Percentiles rank a stretch among this genome's conserved stretches.
phyloP scores from a whole-genome alignment of 2,113 vertebrate species.

The Pseudonaja textilis region DNA sequence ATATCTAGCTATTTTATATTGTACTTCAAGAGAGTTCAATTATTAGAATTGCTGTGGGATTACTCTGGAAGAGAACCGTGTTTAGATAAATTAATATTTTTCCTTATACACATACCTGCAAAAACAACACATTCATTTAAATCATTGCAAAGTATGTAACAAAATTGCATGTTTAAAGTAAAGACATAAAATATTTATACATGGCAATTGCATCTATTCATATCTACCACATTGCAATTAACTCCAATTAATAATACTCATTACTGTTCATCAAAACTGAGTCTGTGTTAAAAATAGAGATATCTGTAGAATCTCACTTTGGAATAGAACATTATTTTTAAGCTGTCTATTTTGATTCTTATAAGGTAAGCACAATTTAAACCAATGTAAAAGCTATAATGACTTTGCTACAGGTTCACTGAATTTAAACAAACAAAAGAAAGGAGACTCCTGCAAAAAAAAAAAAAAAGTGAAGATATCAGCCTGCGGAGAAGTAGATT shows the following conservation, averaged over 20 bases:
- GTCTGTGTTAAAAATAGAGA: slow-evolving; percentile 23
- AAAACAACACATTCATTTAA: neutral
- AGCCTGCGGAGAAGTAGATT: neutral
- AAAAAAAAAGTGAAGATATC: neutral
- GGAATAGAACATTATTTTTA: neutral
- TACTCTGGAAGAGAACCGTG: neutral
- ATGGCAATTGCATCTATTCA: slow-evolving; percentile 14
- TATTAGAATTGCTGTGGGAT: neutral
- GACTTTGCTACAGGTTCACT: neutral
- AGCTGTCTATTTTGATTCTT: neutral
- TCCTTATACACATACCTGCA: neutral
- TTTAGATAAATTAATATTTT: neutral
- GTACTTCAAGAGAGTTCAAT: neutral
- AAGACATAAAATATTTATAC: slow-evolving; percentile 25
- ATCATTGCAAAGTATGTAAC: neutral
- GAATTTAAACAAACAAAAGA: neutral
- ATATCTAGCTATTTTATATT: neutral
- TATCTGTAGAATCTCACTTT: slow-evolving; percentile 5
- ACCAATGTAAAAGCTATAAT: neutral
- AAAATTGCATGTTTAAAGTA: neutral
- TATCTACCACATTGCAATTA: slow-evolving; percentile 26
- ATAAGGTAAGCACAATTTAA: neutral
- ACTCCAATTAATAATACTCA: slow-evolving; percentile 33
- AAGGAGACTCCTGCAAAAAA: neutral
- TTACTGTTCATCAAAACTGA: slow-evolving; percentile 19